Conservation (phyloP, 2,113 vertebrate genomes). For the Suricata suricatta region DNA sequence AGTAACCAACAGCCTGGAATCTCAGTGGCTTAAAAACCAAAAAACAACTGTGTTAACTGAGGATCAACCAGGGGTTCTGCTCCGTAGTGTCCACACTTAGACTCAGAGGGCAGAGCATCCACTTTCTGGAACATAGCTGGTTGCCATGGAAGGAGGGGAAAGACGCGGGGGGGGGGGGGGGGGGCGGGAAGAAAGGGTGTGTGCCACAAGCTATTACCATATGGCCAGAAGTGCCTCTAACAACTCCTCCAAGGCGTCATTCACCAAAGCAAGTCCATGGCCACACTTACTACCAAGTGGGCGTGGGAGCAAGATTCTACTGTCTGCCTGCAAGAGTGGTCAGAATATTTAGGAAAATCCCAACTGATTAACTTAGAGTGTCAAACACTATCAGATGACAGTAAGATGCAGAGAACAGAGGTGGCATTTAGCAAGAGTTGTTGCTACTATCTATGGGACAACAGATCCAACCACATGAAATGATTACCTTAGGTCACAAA, state of each 20-base stretch:
- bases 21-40: neutral
- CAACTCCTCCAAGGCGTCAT: neutral
- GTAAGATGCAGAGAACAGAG: neutral
- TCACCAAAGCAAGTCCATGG: neutral
- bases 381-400: neutral
- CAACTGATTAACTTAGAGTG: neutral
- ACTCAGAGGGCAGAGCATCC: neutral
- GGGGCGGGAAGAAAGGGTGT: neutral
- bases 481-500: neutral
- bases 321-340: neutral
- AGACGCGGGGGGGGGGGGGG: fast-evolving
- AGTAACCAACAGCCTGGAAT: neutral
- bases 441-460: neutral
- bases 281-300: neutral
- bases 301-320: neutral
- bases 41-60: neutral
- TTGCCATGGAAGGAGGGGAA: neutral
- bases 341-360: neutral
- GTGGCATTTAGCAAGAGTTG: neutral
- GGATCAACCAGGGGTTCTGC: neutral
- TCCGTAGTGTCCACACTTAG: neutral
- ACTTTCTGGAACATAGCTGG: neutral
- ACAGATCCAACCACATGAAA: too few relatives aligned
- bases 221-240: neutral
- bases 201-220: neutral